A percentile compares a stretch with the other conserved stretches of the same genome.
Evolutionary conservation across 2,113 vertebrate species (phyloP).

Genomic region (Hoplias malabaricus): DNA sequence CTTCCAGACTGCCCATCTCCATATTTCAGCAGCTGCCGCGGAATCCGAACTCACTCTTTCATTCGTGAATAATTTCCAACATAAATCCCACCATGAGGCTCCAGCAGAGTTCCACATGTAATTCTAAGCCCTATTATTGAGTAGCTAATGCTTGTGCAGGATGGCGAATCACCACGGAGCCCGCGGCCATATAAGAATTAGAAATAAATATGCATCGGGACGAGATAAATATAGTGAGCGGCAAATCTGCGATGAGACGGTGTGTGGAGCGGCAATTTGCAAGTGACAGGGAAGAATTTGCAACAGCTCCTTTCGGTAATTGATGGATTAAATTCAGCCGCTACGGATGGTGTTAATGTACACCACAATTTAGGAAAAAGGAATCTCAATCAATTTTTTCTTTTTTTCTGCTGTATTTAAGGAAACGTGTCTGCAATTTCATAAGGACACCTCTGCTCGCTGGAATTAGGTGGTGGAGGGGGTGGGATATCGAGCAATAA

Average conservation of each 20-base stretch:
- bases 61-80: conserved; percentile 76
- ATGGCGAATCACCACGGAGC: conserved; percentile 78
- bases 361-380: conserved; percentile 68
- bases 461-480: conserved; percentile 44
- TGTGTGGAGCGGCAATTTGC: conserved; percentile 69
- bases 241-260: conserved; percentile 74
- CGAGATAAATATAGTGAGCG: conserved; percentile 79
- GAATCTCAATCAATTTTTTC: conserved; percentile 59
- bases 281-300: conserved; percentile 70
- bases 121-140: conserved; percentile 79
- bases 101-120: conserved; percentile 77
- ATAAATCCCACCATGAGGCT: conserved; percentile 79
- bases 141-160: conserved; percentile 75
- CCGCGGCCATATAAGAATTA: conserved; percentile 80
- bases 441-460: conserved; percentile 58
- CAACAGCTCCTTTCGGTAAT: conserved; percentile 76
- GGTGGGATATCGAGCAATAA: conserved; percentile 37
- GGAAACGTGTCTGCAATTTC: conserved; percentile 59
- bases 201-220: conserved; percentile 81
- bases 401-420: conserved; percentile 60
- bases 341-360: conserved; percentile 73
- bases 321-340: conserved; percentile 80
- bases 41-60: conserved; percentile 68
- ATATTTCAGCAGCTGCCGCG: conserved; percentile 56
- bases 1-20: conserved; percentile 57